Base-by-base conservation (phyloP, 53 echinoderm and acorn worm species). In the Holothuria leucospilota region DNA sequence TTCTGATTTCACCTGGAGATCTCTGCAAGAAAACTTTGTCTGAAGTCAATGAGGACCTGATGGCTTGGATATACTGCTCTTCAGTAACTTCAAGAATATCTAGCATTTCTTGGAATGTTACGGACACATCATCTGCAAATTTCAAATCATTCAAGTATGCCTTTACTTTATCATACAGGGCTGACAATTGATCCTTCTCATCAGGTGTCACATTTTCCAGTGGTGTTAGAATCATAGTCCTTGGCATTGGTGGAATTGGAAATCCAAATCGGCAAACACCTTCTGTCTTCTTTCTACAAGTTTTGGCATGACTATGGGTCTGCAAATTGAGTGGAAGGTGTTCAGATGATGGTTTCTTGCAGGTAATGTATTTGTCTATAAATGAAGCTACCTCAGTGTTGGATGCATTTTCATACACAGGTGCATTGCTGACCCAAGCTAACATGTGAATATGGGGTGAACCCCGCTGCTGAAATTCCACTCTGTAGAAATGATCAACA, bases 21-120 rank as follows among this genome's bases (percentile, higher is more conserved):
- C 91, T 82, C 53, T 87, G 61, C 52, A 87, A 30, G 67, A 91
- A 71, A n/a, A 87, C 34, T 74, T 91, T 91, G 16, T 77, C 72
- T 28, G 63, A 20, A 21, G 40, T 90, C 5, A 71, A 38, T 20
- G 68, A 66, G 9, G 40, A 30, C 64, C 81, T 67, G 23, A 77
- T 69, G 21, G 91, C 91, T 34, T 64, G 6, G 29, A 85, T 85
- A 63, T 85, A 92, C 18, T 77, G 78, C n/a, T 78, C 63, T 49
- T 92, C 85, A 30, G 87, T 87, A n/a, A 41, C 65, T 8, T 63
- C 59, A 66, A 91, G 88, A 25, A 51, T 65, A 15, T 60, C 10
- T 1, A 88, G 71, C 83, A 88, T 62, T 28, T 75, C 51, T 63
- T 63, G 21, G 41, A 62, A 82, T 20, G 82, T 34, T 30, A 46